Evolutionary conservation across 1,140 invertebrate genomes (phyloP).

Genomic region (Anoplophora glabripennis): DNA sequence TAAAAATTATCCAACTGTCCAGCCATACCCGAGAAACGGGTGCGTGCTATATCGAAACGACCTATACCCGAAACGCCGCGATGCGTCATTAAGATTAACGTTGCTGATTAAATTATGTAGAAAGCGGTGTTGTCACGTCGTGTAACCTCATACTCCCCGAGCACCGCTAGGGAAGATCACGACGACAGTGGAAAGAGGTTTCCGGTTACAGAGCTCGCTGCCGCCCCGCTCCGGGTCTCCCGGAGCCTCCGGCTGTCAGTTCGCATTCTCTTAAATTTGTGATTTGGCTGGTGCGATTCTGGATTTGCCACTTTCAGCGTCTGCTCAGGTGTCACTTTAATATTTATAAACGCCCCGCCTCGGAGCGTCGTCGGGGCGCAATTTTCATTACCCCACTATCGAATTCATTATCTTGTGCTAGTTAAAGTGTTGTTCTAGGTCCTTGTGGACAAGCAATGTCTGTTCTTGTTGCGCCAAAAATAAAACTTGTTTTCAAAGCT

Average conservation of each 20-base stretch:
- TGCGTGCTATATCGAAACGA: too few species aligned
- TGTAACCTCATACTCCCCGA: constrained; percentile 36
- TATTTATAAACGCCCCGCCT: too few species aligned
- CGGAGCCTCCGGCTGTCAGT: constrained; percentile 28
- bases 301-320: constrained; percentile 21
- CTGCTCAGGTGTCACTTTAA: not conserved
- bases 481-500: too few species aligned
- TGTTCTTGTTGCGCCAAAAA: too few species aligned
- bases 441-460: too few species aligned
- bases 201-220: constrained; percentile 32
- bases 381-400: too few species aligned
- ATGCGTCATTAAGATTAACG: constrained; percentile 15
- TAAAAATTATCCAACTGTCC: too few species aligned
- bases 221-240: constrained; percentile 16
- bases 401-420: too few species aligned
- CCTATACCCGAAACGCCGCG: too few species aligned
- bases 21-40: too few species aligned
- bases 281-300: constrained; percentile 12
- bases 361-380: too few species aligned
- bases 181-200: constrained; percentile 34
- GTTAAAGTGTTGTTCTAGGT: too few species aligned
- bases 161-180: constrained; percentile 23
- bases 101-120: constrained; percentile 23
- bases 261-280: constrained; percentile 20
- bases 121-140: constrained; percentile 23